Evolutionary conservation across 2,113 vertebrate genomes (phyloP), one percentile per base, ranked within the genome.

Genomic region (Sebastes schlegelii): DNA sequence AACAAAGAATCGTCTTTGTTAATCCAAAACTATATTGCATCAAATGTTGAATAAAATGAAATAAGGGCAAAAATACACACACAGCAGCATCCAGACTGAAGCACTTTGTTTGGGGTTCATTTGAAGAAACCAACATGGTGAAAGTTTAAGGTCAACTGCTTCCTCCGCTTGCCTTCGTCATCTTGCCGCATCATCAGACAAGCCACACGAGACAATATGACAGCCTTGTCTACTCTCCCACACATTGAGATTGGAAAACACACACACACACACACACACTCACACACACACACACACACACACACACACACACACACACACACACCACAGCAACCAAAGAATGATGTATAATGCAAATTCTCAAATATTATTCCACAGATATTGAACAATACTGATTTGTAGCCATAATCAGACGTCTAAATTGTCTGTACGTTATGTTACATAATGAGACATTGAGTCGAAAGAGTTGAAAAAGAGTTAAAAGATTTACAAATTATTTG

Each of bases 61-160:
- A 57, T 52, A 26, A n/a, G 57, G 17, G 12, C 42, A 61, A 4
- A 46, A 63, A 46, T 13, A 49, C 48, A 48, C 63, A 26, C 65
- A 67, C 21, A 26, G 65, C 8, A 70, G 43, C 8, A 46, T 58
- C n/a, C 64, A 67, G 51, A 66, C 26, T 19, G 42, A 64, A 49
- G 45, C 74, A 63, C 11, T 61, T 62, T 48, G 17, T 75, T 73
- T 73, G 60, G n/a, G 17, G 77, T 75, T 75, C 67, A 10, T 76
- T 72, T 64, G 63, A 63, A 52, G 19, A 83, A 83, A 54, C 34
- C 45, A 57, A 52, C 68, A 46, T 40, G 48, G 46, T 66, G 3
- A 71, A 80, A 62, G 67, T 57, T 83, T 57, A 80, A 77, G 52
- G 68, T 86, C 73, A 83, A 49, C 57, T 55, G 40, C 68, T 65